These are phyloP conservation scores for Eupithecia vulgata DNA, from an alignment of 2,888 invertebrate species.

Conservation along the genomic window DNA sequence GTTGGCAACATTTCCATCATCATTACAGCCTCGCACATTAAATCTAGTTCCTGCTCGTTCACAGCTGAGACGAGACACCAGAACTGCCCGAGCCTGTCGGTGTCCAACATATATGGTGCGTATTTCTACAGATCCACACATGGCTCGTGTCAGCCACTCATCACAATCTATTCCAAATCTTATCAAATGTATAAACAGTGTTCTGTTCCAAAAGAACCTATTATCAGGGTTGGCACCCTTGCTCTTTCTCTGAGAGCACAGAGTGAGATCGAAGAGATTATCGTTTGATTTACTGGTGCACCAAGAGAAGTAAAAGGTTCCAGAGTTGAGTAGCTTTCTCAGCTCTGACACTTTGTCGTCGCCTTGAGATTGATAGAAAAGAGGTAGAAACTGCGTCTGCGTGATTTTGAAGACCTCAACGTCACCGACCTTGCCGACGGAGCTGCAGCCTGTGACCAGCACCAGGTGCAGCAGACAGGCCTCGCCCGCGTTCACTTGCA, in stretches of 20 bases:
- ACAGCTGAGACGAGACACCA: slow-evolving; percentile 97
- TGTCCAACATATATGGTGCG: slow-evolving; percentile 99
- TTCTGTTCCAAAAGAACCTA: slow-evolving; percentile 99
- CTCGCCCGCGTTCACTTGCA: slow-evolving; percentile 94
- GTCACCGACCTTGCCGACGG: slow-evolving; percentile 97
- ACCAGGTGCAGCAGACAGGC: slow-evolving; percentile 94
- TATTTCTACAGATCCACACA: slow-evolving; percentile 99
- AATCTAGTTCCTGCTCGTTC: slow-evolving; percentile 99
- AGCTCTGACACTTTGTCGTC: slow-evolving; percentile 86
- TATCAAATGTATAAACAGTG: slow-evolving; percentile 96
- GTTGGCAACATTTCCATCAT: slow-evolving; percentile 99
- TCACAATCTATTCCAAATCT: slow-evolving; percentile 95
- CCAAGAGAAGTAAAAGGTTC: slow-evolving; percentile 99
- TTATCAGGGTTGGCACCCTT: slow-evolving; percentile 94
- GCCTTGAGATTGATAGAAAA: slow-evolving; percentile 88
- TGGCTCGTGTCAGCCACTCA: slow-evolving; percentile 96
- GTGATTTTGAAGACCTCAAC: slow-evolving; percentile 98
- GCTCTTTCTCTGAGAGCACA: slow-evolving; percentile 95
- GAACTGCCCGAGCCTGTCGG: slow-evolving; percentile 96
- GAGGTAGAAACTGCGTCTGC: slow-evolving; percentile 94
- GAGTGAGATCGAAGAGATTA: slow-evolving; percentile 93
- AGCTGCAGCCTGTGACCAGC: slow-evolving; percentile 97
- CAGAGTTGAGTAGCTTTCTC: slow-evolving; percentile 97
- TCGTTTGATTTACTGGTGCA: slow-evolving; percentile 78
- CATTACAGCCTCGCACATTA: slow-evolving; percentile 99